Percentiles rank a stretch among this genome's conserved stretches.
These are phyloP conservation scores for Otis tarda DNA, from an alignment of 2,113 vertebrate genomes.

Conservation along the genomic window DNA sequence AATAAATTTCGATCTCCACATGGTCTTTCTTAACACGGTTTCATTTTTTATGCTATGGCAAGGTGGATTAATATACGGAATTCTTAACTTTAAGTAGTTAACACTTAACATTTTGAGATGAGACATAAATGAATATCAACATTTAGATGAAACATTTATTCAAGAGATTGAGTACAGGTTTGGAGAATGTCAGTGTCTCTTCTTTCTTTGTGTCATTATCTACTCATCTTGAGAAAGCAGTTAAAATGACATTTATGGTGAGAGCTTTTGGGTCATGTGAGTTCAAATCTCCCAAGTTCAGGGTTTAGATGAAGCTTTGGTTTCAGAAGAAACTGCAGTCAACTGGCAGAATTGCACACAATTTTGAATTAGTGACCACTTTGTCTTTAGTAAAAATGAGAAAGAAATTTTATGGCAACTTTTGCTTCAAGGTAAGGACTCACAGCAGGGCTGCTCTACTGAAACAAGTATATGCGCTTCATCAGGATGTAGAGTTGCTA, in stretches of 20 bases:
- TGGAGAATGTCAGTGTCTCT: neutral
- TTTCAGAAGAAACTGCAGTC: neutral
- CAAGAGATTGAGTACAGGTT: neutral
- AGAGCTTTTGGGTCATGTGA: neutral
- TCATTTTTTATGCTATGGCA: neutral
- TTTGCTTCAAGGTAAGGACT: neutral
- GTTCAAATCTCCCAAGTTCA: neutral
- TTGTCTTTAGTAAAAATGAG: neutral
- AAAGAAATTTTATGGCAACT: neutral
- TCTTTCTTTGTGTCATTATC: neutral
- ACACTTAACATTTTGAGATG: neutral
- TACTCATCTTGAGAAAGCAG: neutral
- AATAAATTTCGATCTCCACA: neutral
- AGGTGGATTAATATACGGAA: neutral
- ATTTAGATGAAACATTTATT: constrained; percentile 6
- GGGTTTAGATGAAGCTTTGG: neutral
- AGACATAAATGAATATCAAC: neutral
- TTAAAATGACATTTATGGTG: neutral
- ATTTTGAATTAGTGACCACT: neutral
- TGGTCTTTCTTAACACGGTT: neutral
- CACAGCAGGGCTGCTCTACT: neutral
- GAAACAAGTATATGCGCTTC: neutral
- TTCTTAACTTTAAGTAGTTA: neutral
- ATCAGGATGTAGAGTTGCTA: neutral
- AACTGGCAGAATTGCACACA: neutral